These are phyloP conservation scores for Meda fulgida DNA, from an alignment of 2,797 vertebrate species.

Conservation along the genomic window DNA sequence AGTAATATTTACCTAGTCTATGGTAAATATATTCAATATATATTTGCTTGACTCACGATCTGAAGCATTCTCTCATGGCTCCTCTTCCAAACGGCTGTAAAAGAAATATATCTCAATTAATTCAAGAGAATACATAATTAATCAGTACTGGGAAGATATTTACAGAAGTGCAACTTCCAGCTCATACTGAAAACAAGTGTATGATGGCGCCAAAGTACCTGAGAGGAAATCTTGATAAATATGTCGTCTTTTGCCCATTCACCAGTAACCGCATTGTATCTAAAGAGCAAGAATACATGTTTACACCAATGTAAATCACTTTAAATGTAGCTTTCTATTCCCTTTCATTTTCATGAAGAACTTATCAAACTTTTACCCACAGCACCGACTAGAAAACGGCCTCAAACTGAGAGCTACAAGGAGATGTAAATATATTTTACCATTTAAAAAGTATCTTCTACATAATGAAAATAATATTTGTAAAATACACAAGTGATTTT, in stretches of 20 bases:
- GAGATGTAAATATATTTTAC: constrained; percentile 65
- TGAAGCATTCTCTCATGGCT: constrained; percentile 97
- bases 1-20: background rate
- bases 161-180: background rate
- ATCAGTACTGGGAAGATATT: background rate
- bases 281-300: constrained; percentile 64
- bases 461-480: too few species aligned
- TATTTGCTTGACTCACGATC: constrained; percentile 85
- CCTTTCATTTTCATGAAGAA: constrained; percentile 85
- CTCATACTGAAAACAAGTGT: background rate
- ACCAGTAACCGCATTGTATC: constrained; percentile 92
- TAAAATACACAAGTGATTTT: background rate
- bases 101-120: constrained; percentile 41
- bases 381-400: constrained; percentile 92
- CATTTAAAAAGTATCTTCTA: background rate
- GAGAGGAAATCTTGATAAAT: constrained; percentile 91
- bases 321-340: background rate
- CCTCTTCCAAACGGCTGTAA: constrained; percentile 93
- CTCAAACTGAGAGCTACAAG: constrained; percentile 91
- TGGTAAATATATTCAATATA: background rate
- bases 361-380: constrained; percentile 91
- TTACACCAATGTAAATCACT: background rate
- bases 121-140: background rate
- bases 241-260: constrained; percentile 92
- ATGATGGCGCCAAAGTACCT: constrained; percentile 75